Evolutionary conservation across 2,888 invertebrate genomes (phyloP), one percentile per base, ranked within the genome.

Genomic region (Metacarcinus magister): DNA sequence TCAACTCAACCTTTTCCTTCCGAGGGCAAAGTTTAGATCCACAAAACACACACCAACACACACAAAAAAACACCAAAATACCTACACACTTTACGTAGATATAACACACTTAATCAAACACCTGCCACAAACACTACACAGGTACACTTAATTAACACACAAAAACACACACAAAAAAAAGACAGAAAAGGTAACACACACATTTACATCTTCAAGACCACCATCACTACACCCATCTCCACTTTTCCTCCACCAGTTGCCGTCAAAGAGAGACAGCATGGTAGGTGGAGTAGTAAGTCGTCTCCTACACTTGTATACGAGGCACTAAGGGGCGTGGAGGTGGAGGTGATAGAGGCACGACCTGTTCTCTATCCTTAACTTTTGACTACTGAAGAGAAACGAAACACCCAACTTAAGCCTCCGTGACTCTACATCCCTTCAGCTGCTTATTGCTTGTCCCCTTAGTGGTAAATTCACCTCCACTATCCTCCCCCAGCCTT

Each of bases 241-340:
- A 2, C 3, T 75, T 7, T 75, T 75, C 28, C 75, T 75, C 75
- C 75, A 75, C 75, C 75, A 75, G 2, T 23, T 2, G n/a, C 23
- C 28, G 75, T 75, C 75, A 75, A 75, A 75, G 75, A 75, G 7
- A 75, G 75, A 75, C 75, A 75, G 8, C 87, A 87, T 87, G 75
- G 32, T 87, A n/a, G 28, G 75, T 8, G 28, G 28, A 75, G 28
- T 28, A 4, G 28, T 16, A 32, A 87, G 16, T 10, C 39, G 32
- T 16, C 39, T 87, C 87, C 87, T 39, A 32, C 87, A 87, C 32
- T 8, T 7, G 10, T 3, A 10, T 39, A 23, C 7, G 87, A 39
- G 39, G 23, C 87, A 87, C n/a, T 54, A 28, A 3, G 2, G 75
- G 28, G 1, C 4, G 87, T 87, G 87, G 16, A 39, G 87, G 87